A percentile compares a stretch with the other conserved stretches of the same genome.
Evolutionary conservation across 1,140 invertebrate genomes (phyloP).

Genomic region (Thrips palmi): DNA sequence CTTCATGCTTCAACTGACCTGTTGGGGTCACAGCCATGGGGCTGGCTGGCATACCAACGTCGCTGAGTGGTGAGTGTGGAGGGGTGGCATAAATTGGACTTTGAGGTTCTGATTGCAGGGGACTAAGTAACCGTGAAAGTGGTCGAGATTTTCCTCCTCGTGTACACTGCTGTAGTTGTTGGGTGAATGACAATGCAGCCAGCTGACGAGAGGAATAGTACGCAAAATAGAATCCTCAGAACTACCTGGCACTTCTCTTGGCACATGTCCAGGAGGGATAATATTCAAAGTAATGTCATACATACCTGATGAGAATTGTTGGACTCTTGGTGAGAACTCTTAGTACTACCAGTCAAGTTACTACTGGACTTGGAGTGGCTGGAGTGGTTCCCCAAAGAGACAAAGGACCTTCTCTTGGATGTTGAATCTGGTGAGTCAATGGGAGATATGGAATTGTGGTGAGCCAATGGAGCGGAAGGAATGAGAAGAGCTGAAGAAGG

Average conservation of each 20-base stretch:
- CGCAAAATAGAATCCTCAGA: slow-evolving; percentile 2
- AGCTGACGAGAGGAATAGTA: slow-evolving; percentile 17
- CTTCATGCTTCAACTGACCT: too few species aligned
- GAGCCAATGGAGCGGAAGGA: slow-evolving; percentile 16
- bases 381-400: slow-evolving; percentile 48
- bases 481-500: slow-evolving; percentile 42
- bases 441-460: slow-evolving; percentile 14
- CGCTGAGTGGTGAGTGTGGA: slow-evolving; percentile 62
- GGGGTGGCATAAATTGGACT: slow-evolving; percentile 69
- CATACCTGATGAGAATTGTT: too few species aligned
- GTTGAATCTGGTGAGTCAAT: slow-evolving; percentile 43
- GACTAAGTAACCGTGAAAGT: slow-evolving; percentile 39
- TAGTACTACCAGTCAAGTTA: slow-evolving; percentile 46
- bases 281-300: too few species aligned
- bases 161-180: slow-evolving; percentile 50
- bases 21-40: too few species aligned
- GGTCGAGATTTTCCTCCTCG: slow-evolving; percentile 35
- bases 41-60: slow-evolving; percentile 31
- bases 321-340: slow-evolving; percentile 32
- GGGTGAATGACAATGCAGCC: slow-evolving; percentile 46
- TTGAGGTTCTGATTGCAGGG: slow-evolving; percentile 53
- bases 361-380: slow-evolving; percentile 51
- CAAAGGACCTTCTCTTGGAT: slow-evolving; percentile 47
- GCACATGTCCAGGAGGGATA: too few species aligned
- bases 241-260: too few species aligned